Percentiles rank a stretch among this genome's conserved stretches.
Evolutionary conservation across 30 jellyfish, hydroid and myxozoan genomes (phyloP).

Genomic region (Sanderia malayensis): DNA sequence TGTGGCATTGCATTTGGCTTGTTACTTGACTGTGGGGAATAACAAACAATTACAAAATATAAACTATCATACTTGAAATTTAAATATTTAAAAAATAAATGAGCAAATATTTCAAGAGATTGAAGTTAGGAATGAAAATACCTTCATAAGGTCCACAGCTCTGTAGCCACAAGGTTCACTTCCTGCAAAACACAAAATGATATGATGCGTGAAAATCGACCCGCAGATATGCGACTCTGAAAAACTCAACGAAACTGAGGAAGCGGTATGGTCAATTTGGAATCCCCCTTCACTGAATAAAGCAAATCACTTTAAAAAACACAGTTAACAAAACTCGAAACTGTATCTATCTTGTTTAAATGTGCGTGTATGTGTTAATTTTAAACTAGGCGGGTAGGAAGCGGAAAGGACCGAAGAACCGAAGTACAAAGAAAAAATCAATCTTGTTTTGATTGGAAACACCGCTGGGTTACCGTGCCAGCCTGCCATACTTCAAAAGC

Average conservation of each 20-base stretch:
- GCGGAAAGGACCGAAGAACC: neutral
- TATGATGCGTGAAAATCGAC: conserved; percentile 72
- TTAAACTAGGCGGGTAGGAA: neutral
- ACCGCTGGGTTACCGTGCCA: conserved; percentile 77
- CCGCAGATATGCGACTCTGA: conserved; percentile 57
- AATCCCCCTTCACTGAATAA: conserved; percentile 44
- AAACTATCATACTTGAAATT: no score
- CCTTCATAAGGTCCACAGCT: conserved; percentile 93
- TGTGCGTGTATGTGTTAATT: no score
- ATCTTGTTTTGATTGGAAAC: conserved; percentile 64
- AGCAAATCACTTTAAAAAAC: neutral
- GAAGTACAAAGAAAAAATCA: conserved; percentile 24
- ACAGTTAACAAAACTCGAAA: no score
- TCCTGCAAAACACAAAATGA: conserved; percentile 65
- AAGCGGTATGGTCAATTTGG: conserved; percentile 37
- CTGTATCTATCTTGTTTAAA: no score
- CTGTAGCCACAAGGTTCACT: conserved; percentile 90
- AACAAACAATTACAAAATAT: no score
- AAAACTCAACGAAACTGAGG: conserved; percentile 1
- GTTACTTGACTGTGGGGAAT: conserved; percentile 59
- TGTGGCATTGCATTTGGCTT: conserved; percentile 76
- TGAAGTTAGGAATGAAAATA: no score
- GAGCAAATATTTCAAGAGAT: no score
- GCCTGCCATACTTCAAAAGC: conserved; percentile 72
- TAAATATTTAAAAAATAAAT: no score